phyloP scores from a whole-genome alignment of 2,797 vertebrate species.

The Podarcis lilfordi region DNA sequence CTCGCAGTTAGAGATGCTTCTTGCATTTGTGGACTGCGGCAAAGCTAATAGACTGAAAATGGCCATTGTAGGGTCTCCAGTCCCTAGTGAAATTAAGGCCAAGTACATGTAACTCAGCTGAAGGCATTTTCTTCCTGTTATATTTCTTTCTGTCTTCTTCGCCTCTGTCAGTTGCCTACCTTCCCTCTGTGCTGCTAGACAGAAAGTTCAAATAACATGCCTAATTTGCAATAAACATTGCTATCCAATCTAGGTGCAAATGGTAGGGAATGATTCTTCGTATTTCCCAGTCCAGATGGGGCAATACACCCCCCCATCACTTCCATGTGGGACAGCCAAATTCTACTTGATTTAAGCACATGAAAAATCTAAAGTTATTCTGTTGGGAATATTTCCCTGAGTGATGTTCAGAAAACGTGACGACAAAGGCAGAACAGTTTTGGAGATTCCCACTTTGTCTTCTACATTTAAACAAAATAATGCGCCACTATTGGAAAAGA shows the following conservation, averaged over 20 bases:
- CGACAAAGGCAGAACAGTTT: background rate
- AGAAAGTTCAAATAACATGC: background rate
- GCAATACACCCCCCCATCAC: constrained; percentile 20
- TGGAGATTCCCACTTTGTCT: background rate
- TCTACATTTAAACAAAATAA: background rate
- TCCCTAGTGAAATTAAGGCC: background rate
- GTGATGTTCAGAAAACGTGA: background rate
- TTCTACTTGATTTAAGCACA: background rate
- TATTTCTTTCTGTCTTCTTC: background rate
- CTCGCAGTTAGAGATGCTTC: too few species aligned
- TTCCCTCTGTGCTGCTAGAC: background rate
- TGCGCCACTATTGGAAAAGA: background rate
- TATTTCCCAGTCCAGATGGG: background rate
- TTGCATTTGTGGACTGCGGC: too few species aligned
- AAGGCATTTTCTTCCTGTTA: background rate
- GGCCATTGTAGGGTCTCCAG: background rate
- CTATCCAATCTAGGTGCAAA: constrained; percentile 21
- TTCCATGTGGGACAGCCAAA: constrained; percentile 22
- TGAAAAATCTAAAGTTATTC: background rate
- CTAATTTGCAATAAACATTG: constrained; percentile 1
- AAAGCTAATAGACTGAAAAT: background rate
- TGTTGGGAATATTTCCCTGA: background rate
- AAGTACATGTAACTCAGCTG: background rate
- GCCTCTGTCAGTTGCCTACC: background rate
- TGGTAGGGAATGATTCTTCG: constrained; percentile 11